These are phyloP conservation scores for Pluvialis apricaria DNA, from an alignment of 2,113 vertebrate genomes.

Conservation along the genomic window DNA sequence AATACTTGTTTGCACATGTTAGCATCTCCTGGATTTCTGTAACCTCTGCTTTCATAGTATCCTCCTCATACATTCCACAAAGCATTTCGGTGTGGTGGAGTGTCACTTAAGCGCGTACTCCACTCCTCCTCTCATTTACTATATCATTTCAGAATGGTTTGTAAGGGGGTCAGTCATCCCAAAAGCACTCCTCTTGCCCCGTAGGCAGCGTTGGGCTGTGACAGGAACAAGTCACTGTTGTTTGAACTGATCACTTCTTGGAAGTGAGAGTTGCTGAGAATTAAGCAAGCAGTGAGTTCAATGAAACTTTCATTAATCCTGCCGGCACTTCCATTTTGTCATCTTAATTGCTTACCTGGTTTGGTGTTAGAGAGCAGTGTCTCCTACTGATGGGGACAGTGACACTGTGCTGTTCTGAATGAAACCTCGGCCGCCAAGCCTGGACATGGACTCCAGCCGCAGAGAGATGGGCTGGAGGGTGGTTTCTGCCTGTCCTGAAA, in stretches of 20 bases:
- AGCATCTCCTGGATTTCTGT: background rate
- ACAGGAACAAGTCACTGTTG: too few species aligned
- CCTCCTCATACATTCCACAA: background rate
- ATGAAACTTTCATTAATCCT: too few species aligned
- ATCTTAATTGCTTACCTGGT: too few species aligned
- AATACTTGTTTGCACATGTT: background rate
- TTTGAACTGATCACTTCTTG: too few species aligned
- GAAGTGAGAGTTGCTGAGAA: too few species aligned
- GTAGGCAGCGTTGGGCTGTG: background rate
- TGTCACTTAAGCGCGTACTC: background rate
- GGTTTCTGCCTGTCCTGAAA: background rate
- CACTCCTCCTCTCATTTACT: background rate
- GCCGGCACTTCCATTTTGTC: too few species aligned
- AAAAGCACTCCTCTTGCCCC: too few species aligned
- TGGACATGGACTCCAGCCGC: background rate
- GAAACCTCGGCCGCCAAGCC: too few species aligned
- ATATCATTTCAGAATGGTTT: rapidly evolving
- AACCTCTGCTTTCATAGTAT: background rate
- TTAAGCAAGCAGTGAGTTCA: too few species aligned
- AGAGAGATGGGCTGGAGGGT: rapidly evolving
- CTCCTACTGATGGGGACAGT: too few species aligned
- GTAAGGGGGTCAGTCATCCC: background rate
- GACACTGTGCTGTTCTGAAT: too few species aligned
- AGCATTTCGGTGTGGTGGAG: background rate
- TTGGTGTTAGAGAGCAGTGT: too few species aligned